Base-by-base conservation (phyloP, 92 coral and sea anemone genomes). In the Zoanthus sociatus region DNA sequence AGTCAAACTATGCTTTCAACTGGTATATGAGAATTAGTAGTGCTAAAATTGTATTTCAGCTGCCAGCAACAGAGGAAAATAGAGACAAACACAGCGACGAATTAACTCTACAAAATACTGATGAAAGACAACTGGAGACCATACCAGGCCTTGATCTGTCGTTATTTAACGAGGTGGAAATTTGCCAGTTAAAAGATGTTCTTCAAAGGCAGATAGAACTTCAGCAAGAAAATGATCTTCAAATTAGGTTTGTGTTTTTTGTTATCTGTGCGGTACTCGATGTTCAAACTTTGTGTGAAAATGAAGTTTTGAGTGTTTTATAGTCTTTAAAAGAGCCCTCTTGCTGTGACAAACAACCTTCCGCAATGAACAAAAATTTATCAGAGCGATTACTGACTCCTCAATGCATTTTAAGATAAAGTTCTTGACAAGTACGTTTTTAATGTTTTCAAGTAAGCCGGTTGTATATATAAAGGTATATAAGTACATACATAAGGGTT, bases 151-250 rank as follows among this genome's bases (percentile, higher is more conserved):
- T 79, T 9, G 85, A 79, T 8, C 30, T 51, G 15, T 12, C 74
- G 10, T 64, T 30, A 21, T 66, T 63, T 48, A 79, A 11, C 45
- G 85, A 18, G 16, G 6, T 10, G 44, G 85, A 79, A 9, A 33
- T 79, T 33, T n/a, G 61, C 61, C 42, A 18, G 46, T 44, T 79
- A 46, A 79, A 66, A 67, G 73, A 63, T 64, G 61, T 21, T 45
- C 53, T 79, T 15, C 85, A 44, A 37, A 79, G 31, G 66, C 74
- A 79, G 64, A 47, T 44, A 48, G 20, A 79, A 31, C 55, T 63
- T 5, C 74, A 66, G 44, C 74, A 79, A 66, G 74, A 79, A 45
- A 73, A 79, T 37, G 74, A 79, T 0, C 1, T n/a, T n/a, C 75
- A 64, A 20, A 44, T 53, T 7, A 79, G 85, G 85, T 66, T 76